Conservation (phyloP, 1,140 invertebrate genomes). For the Drosophila busckii region DNA sequence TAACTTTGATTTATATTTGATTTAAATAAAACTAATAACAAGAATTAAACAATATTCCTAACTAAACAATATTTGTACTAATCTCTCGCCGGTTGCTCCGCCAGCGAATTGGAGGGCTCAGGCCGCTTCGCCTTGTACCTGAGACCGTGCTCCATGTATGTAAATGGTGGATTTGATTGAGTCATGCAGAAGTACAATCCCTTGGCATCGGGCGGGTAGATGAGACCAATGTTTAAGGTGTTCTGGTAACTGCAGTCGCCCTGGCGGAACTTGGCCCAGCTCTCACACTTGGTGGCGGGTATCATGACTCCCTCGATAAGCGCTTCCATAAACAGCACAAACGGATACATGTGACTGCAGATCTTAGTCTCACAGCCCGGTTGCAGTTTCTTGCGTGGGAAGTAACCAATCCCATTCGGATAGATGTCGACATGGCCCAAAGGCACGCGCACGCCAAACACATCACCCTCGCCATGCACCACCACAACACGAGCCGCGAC, state of each 20-base stretch:
- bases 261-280: constrained; percentile 65
- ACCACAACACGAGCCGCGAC: constrained; percentile 52
- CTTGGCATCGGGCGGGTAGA: constrained; percentile 46
- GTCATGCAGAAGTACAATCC: constrained; percentile 69
- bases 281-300: constrained; percentile 71
- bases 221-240: constrained; percentile 61
- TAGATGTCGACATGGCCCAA: constrained; percentile 69
- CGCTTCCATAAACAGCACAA: constrained; percentile 72
- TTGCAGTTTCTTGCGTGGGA: constrained; percentile 57
- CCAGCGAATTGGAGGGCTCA: not conserved
- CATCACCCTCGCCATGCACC: constrained; percentile 64
- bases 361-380: constrained; percentile 64
- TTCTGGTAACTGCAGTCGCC: constrained; percentile 61
- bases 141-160: constrained; percentile 67
- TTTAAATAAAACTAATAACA: too few relatives aligned
- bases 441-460: constrained; percentile 59
- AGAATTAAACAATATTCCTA: too few relatives aligned
- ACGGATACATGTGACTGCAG: constrained; percentile 74
- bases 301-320: constrained; percentile 67
- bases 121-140: constrained; percentile 40
- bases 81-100: not conserved
- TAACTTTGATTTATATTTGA: too few relatives aligned
- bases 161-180: constrained; percentile 67
- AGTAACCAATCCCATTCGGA: constrained; percentile 72
- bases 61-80: too few relatives aligned